phyloP scores from a whole-genome alignment of 2,888 invertebrate genomes.

The Sinodicranocentrus sp. region DNA sequence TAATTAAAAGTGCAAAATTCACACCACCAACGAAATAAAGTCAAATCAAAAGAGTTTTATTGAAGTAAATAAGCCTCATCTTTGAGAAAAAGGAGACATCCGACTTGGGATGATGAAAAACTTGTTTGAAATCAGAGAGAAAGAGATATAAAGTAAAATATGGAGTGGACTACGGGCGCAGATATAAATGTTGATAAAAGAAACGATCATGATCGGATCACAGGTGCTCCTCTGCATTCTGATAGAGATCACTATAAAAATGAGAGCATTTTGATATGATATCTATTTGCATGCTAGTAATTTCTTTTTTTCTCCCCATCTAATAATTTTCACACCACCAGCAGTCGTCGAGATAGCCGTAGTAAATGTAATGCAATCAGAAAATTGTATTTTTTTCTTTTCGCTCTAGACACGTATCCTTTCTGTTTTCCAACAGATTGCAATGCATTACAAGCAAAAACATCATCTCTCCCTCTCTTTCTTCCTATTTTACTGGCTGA shows the following conservation, averaged over 20 bases:
- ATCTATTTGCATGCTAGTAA: too few species aligned
- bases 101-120: conserved; percentile 11
- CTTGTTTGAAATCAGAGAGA: conserved; percentile 37
- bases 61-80: too few species aligned
- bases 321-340: background rate
- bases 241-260: conserved; percentile 22
- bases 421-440: background rate
- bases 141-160: conserved; percentile 11
- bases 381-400: background rate
- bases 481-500: too few species aligned
- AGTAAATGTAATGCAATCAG: conserved; percentile 7
- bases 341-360: conserved; percentile 29
- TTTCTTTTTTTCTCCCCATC: too few species aligned
- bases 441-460: too few species aligned
- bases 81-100: background rate
- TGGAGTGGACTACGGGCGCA: background rate
- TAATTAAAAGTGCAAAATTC: conserved; percentile 49
- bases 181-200: too few species aligned
- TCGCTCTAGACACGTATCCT: too few species aligned
- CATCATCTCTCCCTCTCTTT: too few species aligned
- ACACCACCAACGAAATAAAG: too few species aligned
- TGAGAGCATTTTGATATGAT: conserved; percentile 1
- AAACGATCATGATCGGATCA: conserved; percentile 5
- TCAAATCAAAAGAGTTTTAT: too few species aligned
- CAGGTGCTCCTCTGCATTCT: background rate